Conservation (phyloP, 2,797 vertebrate genomes). For the Pachyuromys duprasi region DNA sequence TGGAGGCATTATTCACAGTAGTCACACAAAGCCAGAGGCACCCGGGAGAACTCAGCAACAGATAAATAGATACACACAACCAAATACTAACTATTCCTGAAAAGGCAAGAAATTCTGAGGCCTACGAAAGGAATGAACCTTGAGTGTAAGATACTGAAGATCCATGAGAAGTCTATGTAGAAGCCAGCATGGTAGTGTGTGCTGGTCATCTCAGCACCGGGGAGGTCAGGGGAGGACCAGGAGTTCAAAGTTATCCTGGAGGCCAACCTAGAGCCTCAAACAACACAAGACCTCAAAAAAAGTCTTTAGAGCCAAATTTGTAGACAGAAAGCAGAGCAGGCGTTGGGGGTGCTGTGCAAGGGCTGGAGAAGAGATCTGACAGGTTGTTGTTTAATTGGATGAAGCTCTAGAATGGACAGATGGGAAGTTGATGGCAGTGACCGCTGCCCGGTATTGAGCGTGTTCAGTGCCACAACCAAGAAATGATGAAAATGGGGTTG, state of each 20-base stretch:
- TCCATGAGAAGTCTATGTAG: accelerated
- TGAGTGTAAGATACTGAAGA: no score
- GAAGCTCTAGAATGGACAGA: not conserved
- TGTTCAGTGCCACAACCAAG: accelerated
- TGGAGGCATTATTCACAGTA: accelerated
- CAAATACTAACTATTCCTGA: not conserved
- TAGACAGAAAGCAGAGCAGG: no score
- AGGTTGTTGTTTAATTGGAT: accelerated
- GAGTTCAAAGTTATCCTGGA: not conserved
- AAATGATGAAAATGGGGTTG: not conserved
- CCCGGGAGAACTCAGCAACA: accelerated
- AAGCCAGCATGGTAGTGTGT: accelerated
- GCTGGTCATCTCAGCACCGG: not conserved
- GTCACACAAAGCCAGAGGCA: not conserved
- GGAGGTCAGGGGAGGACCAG: not conserved
- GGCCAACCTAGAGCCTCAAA: not conserved
- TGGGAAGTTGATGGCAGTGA: accelerated
- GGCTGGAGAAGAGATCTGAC: accelerated
- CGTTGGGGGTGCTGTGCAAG: not conserved
- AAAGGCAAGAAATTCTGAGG: not conserved
- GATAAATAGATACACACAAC: no score
- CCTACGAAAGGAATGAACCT: accelerated
- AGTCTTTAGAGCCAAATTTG: no score
- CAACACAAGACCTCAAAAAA: not conserved
- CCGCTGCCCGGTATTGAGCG: accelerated